Evolutionary conservation across 2,888 invertebrate species (phyloP), one percentile per base, ranked within the genome.

Genomic region (Callimorpha dominula): DNA sequence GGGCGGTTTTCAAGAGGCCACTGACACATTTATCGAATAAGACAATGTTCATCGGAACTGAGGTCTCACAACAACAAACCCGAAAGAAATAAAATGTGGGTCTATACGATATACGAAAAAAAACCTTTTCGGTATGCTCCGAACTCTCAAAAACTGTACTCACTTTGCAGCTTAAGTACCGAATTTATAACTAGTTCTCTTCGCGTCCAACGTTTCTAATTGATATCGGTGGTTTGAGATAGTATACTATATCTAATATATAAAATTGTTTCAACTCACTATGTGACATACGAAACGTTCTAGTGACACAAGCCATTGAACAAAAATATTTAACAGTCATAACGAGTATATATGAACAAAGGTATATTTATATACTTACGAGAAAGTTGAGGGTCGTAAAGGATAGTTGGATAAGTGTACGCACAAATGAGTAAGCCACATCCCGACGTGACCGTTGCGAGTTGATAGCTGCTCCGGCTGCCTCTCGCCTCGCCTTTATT

Each of bases 401-500:
- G 42, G n/a, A 52, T 67, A 54, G 67, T 54, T 67, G n/a, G n/a
- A 20, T 46, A 49, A n/a, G 17, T 66, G n/a, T 31, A 6, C 42
- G 12, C 40, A 20, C 14, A n/a, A 17, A 54, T 40, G 66, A 40
- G 17, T 17, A 52, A 1, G 50, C 50, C 40, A 50, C 52, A 40
- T 42, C 67, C 0, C 49, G 50, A 65, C 67, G 67, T 67, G 67
- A 67, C 67, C 67, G 54, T 42, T 43, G n/a, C 54, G n/a, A 12
- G 54, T 43, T 54, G 67, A 54, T 57, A 54, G 54, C 54, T 40
- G 20, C 52, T 20, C 57, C 42, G 63, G 66, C 66, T 17, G 66
- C 65, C 49, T 68, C 46, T 20, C 60, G 40, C 42, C 65, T 70
- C 46, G 64, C 70, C 68, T 74, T 72, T 76, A 79, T 81, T 75